A percentile compares a stretch with the other conserved stretches of the same genome.
These are phyloP conservation scores for Sarcophaga carnaria DNA, from an alignment of 2,888 invertebrate genomes.

Conservation along the genomic window DNA sequence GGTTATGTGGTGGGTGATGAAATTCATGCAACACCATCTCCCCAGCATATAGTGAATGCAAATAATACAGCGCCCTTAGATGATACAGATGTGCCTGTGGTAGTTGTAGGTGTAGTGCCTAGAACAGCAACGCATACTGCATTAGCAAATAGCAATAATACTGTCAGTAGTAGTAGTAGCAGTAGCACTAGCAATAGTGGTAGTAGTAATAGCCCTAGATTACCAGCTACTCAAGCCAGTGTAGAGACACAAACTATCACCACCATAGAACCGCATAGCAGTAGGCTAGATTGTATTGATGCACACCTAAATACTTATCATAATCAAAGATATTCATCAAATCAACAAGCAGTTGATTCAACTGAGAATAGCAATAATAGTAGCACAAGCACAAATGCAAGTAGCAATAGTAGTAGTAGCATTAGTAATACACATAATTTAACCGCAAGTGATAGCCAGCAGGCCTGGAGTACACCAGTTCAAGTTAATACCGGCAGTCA, in stretches of 20 bases:
- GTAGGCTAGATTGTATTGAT: slow-evolving; percentile 56
- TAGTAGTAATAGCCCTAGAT: slow-evolving; percentile 57
- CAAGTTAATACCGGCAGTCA: slow-evolving; percentile 78
- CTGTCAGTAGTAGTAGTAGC: slow-evolving; percentile 12
- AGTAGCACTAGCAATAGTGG: slow-evolving; percentile 70
- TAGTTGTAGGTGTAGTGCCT: slow-evolving; percentile 75
- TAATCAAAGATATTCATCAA: not conserved
- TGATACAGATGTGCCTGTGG: slow-evolving; percentile 75
- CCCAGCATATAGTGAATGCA: slow-evolving; percentile 72
- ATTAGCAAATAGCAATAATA: slow-evolving; percentile 27
- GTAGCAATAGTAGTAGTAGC: slow-evolving; percentile 66
- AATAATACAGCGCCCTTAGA: slow-evolving; percentile 61
- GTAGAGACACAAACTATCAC: slow-evolving; percentile 65
- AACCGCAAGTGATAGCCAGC: slow-evolving; percentile 58
- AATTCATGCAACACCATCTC: slow-evolving; percentile 79
- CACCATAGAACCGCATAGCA: slow-evolving; percentile 62
- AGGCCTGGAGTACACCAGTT: slow-evolving; percentile 57
- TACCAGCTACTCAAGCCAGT: slow-evolving; percentile 64
- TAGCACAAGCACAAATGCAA: slow-evolving; percentile 73
- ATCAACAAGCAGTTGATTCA: slow-evolving; percentile 51
- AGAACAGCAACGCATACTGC: slow-evolving; percentile 51
- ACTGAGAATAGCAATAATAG: slow-evolving; percentile 69
- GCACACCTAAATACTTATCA: slow-evolving; percentile 55
- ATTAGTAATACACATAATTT: slow-evolving; percentile 49
- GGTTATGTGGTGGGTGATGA: slow-evolving; percentile 90